phyloP scores from a whole-genome alignment of 1,140 invertebrate species.

The Polyergus mexicanus region DNA sequence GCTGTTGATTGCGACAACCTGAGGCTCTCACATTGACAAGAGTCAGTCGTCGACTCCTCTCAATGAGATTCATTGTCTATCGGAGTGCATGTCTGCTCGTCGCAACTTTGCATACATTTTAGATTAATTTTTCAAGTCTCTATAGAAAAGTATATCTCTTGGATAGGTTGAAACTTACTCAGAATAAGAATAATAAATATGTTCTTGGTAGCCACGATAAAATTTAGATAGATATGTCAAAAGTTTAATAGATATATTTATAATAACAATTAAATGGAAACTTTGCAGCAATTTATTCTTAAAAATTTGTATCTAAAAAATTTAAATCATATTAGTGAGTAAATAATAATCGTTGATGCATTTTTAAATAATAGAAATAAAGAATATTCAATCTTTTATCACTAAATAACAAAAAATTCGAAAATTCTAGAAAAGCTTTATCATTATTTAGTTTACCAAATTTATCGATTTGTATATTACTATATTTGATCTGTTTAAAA shows the following conservation, averaged over 20 bases:
- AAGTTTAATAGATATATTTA: slow-evolving; percentile 2
- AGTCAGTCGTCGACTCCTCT: slow-evolving; percentile 43
- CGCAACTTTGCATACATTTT: slow-evolving; percentile 46
- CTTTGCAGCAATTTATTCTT: background rate
- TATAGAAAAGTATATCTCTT: background rate
- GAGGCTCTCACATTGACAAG: slow-evolving; percentile 74
- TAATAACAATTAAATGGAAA: background rate
- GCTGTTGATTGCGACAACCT: slow-evolving; percentile 64
- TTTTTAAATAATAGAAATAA: slow-evolving; percentile 19
- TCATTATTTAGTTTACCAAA: background rate
- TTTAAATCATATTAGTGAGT: background rate
- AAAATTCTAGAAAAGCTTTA: background rate
- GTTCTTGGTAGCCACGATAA: background rate
- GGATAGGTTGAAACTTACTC: background rate
- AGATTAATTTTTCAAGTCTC: slow-evolving; percentile 6
- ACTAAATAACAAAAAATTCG: background rate
- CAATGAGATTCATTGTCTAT: slow-evolving; percentile 67
- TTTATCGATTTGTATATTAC: background rate
- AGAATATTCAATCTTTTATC: background rate
- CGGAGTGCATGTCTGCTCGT: slow-evolving; percentile 36
- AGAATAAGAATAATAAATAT: background rate
- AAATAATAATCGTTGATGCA: background rate
- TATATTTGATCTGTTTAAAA: background rate
- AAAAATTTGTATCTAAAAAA: background rate
- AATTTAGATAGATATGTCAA: slow-evolving; percentile 3